Evolutionary conservation across 2,888 invertebrate species (phyloP).

Genomic region (Mythimna albipuncta): DNA sequence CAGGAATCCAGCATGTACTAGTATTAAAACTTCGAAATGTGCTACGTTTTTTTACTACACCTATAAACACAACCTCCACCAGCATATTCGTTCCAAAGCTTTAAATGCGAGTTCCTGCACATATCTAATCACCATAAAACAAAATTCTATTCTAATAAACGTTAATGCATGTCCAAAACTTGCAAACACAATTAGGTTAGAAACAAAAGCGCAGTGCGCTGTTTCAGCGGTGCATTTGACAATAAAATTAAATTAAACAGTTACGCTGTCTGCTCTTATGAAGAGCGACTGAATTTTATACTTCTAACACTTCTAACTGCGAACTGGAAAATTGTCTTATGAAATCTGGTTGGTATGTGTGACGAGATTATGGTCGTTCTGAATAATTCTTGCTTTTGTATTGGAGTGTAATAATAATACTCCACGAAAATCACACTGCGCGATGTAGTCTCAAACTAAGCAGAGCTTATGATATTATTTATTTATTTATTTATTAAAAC

Average conservation of each 20-base stretch:
- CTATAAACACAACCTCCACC: background rate
- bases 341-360: background rate
- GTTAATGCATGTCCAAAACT: constrained; percentile 55
- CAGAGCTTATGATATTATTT: too few relatives aligned
- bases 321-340: constrained; percentile 28
- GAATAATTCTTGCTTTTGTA: background rate
- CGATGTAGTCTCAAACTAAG: too few relatives aligned
- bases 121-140: constrained; percentile 39
- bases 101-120: background rate
- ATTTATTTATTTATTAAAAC: too few relatives aligned
- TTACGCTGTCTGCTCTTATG: constrained; percentile 69
- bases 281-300: constrained; percentile 77
- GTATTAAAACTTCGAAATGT: too few relatives aligned
- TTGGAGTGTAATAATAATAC: too few relatives aligned
- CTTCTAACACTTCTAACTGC: constrained; percentile 46
- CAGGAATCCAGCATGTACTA: too few relatives aligned
- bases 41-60: too few relatives aligned
- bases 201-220: constrained; percentile 59
- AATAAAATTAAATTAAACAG: constrained; percentile 79
- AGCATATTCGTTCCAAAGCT: background rate
- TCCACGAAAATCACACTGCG: too few relatives aligned
- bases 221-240: constrained; percentile 70
- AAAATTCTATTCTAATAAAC: constrained; percentile 48
- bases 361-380: background rate
- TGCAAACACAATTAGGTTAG: constrained; percentile 50